Base-by-base conservation (phyloP, 2,797 vertebrate genomes). In the Leucoraja ocellata region DNA sequence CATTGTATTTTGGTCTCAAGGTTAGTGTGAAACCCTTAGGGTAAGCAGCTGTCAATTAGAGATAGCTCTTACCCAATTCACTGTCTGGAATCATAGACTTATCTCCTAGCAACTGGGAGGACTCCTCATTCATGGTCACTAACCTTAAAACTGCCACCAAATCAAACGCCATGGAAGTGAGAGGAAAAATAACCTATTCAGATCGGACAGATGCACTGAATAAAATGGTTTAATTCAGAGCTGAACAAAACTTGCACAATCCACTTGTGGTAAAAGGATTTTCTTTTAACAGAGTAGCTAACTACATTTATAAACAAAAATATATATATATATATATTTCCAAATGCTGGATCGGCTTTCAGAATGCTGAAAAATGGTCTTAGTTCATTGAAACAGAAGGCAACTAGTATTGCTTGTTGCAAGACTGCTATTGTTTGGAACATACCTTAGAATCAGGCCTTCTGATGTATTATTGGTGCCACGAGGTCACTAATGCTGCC, bases 21-120 rank as follows among this genome's bases (percentile, higher is more conserved):
- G 98, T 98, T 98, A 97, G 97, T 97, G 97, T 97, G 96, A 97
- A 97, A 97, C 98, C 98, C 98, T 97, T 95, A 97, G 98, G 98
- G 97, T 97, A 97, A 97, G 97, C 98, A 98, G 98, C 98, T 99
- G 98, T 99, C 98, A 99, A 98, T 99, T 98, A 99, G 97, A 96
- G 98, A 98, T 97, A 98, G 97, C 97, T 98, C 96, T 93, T 3
- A 96, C 95, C 84, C 96, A 96, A 96, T 96, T 96, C 97, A 94
- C 95, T 94, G 96, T 95, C 95, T 96, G 97, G 97, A 97, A 98
- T 97, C 97, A 97, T 96, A 96, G 97, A 96, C 97, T 97, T 96
- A 98, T 98, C 97, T 96, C 98, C 97, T 99, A 98, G 98, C 98
- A 99, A 98, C 98, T 95, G 95, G 95, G 79, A 95, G 96, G 96